Evolutionary conservation across 1,140 invertebrate species (phyloP).

Genomic region (Zeugodacus cucurbitae): DNA sequence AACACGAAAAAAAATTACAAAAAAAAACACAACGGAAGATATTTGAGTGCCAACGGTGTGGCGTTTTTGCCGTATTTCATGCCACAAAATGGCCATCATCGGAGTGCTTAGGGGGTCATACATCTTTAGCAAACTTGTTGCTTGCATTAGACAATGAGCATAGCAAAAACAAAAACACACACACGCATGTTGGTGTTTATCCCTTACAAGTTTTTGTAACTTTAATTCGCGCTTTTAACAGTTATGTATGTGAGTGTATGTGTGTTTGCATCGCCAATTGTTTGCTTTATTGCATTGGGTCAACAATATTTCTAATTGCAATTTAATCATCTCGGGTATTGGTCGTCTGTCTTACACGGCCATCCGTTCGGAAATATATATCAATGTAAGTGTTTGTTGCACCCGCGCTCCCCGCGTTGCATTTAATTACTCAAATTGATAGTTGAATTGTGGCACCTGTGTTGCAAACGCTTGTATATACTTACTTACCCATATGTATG

Average conservation of each 20-base stretch:
- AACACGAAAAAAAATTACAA: not conserved
- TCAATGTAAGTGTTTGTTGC: not conserved
- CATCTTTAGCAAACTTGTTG: not conserved
- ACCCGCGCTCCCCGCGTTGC: not conserved
- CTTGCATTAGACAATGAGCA: not conserved
- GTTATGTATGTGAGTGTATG: not conserved
- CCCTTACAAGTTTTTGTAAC: not conserved
- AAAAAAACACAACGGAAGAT: not conserved
- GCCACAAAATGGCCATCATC: not conserved
- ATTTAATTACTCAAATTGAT: constrained; percentile 39
- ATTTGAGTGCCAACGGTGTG: not conserved
- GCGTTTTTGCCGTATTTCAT: not conserved
- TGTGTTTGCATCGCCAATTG: not conserved
- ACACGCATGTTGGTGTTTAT: not conserved
- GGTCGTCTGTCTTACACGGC: not conserved
- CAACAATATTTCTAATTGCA: constrained; percentile 41
- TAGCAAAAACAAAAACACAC: not conserved
- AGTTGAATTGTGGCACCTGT: constrained; percentile 20
- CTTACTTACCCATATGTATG: not conserved
- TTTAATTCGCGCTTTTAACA: not conserved
- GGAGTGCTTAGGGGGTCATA: not conserved
- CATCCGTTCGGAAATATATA: not conserved
- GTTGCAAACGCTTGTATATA: not conserved
- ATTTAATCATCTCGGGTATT: constrained; percentile 41
- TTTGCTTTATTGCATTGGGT: constrained; percentile 37